These are phyloP conservation scores for Serinus canaria DNA, from an alignment of 2,113 vertebrate species.

Conservation along the genomic window DNA sequence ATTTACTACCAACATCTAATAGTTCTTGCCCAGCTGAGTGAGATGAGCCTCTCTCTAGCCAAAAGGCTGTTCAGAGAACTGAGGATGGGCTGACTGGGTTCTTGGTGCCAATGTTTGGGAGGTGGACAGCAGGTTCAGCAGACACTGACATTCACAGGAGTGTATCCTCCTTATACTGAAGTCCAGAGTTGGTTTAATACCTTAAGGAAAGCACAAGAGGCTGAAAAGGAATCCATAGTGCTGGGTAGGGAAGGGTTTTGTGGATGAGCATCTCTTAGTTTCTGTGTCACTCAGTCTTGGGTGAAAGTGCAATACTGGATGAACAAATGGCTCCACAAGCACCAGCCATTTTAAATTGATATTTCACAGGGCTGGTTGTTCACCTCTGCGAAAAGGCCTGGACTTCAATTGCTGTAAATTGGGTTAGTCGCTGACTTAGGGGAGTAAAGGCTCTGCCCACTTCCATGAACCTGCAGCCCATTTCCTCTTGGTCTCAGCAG, in stretches of 20 bases:
- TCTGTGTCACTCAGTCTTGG: neutral
- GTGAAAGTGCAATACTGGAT: neutral
- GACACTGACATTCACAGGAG: neutral
- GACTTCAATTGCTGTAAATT: neutral
- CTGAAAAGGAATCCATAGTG: neutral
- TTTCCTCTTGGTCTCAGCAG: neutral
- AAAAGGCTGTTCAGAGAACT: neutral
- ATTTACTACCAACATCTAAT: neutral
- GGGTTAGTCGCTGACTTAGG: rapidly evolving
- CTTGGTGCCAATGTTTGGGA: neutral
- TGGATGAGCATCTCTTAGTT: neutral
- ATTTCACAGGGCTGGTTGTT: neutral
- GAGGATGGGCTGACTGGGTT: neutral
- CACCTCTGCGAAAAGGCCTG: neutral
- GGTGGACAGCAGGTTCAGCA: neutral
- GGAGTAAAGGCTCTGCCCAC: rapidly evolving
- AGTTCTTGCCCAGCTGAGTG: neutral
- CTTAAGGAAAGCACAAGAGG: neutral
- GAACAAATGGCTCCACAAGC: neutral
- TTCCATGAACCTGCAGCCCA: neutral
- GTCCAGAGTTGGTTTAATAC: neutral
- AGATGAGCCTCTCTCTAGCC: neutral
- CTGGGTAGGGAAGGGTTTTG: neutral
- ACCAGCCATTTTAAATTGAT: neutral
- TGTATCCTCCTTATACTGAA: neutral